A percentile compares a stretch with the other conserved stretches of the same genome.
Evolutionary conservation across 2,888 invertebrate species (phyloP).

Genomic region (Acanthacorydalis orientalis): DNA sequence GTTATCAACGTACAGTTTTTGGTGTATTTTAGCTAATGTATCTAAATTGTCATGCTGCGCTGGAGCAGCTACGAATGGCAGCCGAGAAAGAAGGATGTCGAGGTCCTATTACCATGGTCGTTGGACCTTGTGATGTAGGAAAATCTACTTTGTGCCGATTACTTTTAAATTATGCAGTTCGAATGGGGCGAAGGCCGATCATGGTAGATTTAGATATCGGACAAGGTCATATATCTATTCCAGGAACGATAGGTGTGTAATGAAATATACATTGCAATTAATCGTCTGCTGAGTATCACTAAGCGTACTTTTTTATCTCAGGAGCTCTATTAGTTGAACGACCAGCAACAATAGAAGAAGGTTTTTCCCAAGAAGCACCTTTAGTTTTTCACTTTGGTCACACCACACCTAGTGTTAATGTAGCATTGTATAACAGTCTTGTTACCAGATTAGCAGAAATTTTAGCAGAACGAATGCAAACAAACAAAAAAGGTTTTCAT

Average conservation of each 20-base stretch:
- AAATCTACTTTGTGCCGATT: constrained; percentile 83
- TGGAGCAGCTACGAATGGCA: constrained; percentile 74
- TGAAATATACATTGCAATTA: too few relatives aligned
- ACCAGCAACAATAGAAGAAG: constrained; percentile 87
- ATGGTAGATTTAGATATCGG: constrained; percentile 93
- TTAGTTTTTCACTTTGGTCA: constrained; percentile 90
- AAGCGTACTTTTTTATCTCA: constrained; percentile 16
- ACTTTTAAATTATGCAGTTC: constrained; percentile 86
- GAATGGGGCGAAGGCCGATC: constrained; percentile 75
- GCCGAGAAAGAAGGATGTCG: constrained; percentile 57
- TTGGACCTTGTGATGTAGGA: constrained; percentile 92
- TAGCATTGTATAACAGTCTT: constrained; percentile 67
- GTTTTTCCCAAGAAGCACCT: constrained; percentile 86
- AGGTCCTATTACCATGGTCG: constrained; percentile 79
- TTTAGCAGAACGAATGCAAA: constrained; percentile 65
- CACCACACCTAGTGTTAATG: constrained; percentile 55
- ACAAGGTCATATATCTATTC: constrained; percentile 81
- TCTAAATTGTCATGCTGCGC: constrained; percentile 85
- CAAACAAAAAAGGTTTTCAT: constrained; percentile 69
- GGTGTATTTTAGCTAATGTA: constrained; percentile 38
- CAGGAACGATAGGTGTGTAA: constrained; percentile 65
- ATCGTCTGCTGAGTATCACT: neutral
- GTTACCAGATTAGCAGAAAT: constrained; percentile 74
- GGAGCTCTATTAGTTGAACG: constrained; percentile 80
- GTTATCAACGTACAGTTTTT: neutral